Conservation (phyloP, 2,888 invertebrate species). For the Oscheius sp. region DNA sequence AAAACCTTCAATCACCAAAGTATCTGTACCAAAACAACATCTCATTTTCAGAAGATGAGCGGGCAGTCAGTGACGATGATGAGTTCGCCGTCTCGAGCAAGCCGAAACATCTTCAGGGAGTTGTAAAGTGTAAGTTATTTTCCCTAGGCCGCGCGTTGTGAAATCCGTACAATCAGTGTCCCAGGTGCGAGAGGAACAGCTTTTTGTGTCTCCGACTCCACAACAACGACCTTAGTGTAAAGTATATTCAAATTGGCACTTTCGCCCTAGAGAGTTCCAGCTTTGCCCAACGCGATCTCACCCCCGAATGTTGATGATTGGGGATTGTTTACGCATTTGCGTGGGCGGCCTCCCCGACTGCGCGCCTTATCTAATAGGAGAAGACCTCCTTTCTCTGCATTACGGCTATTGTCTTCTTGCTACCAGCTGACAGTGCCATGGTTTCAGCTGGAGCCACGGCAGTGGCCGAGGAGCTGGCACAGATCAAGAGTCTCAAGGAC, state of each 20-base stretch:
- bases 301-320: slow-evolving; percentile 34
- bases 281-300: background rate
- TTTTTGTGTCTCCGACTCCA: too few relatives aligned
- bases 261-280: background rate
- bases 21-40: background rate
- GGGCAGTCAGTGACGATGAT: slow-evolving; percentile 65
- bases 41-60: slow-evolving; percentile 62
- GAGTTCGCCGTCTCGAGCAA: slow-evolving; percentile 79
- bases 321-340: slow-evolving; percentile 34
- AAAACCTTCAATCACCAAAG: background rate
- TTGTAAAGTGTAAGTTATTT: slow-evolving; percentile 84
- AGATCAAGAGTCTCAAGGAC: slow-evolving; percentile 62
- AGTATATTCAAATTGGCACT: too few relatives aligned
- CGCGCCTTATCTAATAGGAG: slow-evolving; percentile 35
- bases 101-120: slow-evolving; percentile 91
- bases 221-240: too few relatives aligned
- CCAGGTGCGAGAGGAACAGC: too few relatives aligned
- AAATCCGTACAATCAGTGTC: background rate
- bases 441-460: slow-evolving; percentile 64
- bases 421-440: slow-evolving; percentile 32
- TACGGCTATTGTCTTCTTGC: slow-evolving; percentile 20
- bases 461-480: slow-evolving; percentile 69
- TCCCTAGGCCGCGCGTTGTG: background rate
- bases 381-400: slow-evolving; percentile 32
- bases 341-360: slow-evolving; percentile 28